phyloP scores from a whole-genome alignment of 2,888 invertebrate species.

The Ophion obscuratus region DNA sequence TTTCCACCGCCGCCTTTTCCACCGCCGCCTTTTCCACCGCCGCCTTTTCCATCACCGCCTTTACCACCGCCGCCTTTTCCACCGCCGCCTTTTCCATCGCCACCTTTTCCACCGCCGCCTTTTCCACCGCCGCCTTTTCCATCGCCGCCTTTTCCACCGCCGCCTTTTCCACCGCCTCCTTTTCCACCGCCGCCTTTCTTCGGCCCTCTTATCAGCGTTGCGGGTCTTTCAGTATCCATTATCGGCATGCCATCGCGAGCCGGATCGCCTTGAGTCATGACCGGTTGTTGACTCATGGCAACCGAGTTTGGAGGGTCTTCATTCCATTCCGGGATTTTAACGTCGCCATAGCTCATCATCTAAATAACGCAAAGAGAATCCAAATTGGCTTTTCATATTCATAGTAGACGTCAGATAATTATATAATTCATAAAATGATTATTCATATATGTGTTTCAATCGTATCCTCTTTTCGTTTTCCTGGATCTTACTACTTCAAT shows the following conservation, averaged over 20 bases:
- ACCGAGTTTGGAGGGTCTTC: neutral
- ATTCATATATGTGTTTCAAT: too few species aligned
- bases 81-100: neutral
- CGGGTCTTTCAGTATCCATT: neutral
- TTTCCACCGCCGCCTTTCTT: neutral
- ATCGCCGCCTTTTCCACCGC: slow-evolving; percentile 1
- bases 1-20: too few species aligned
- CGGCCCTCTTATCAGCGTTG: neutral
- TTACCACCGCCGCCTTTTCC: slow-evolving; percentile 2
- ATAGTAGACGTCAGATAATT: neutral
- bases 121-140: neutral
- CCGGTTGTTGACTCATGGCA: neutral
- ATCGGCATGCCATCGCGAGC: neutral
- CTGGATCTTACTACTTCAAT: too few species aligned
- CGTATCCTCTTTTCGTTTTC: too few species aligned
- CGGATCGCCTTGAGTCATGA: neutral
- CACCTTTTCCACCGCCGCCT: slow-evolving; percentile 1
- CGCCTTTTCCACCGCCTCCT: neutral
- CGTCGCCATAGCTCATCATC: neutral
- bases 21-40: neutral
- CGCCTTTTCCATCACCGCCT: neutral
- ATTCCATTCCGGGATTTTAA: neutral
- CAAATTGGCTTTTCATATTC: neutral
- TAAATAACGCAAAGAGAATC: neutral
- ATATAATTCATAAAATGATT: too few species aligned